Evolutionary conservation across 1,140 invertebrate species (phyloP).

Genomic region (Vanessa atalanta): DNA sequence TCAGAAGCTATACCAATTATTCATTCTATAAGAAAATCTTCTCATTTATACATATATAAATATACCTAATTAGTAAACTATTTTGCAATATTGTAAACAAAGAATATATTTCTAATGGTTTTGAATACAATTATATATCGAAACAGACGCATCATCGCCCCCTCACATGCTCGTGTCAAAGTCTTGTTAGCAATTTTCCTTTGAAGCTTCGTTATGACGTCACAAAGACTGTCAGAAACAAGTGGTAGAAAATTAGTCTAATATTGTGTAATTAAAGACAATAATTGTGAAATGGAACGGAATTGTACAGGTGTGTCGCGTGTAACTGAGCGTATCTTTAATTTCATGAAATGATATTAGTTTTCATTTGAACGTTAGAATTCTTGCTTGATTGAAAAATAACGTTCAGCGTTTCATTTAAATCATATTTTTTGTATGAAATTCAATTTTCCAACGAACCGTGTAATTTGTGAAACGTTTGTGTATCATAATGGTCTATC

Average conservation of each 20-base stretch:
- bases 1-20: too few species aligned
- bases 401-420: neutral
- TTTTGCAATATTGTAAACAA: too few species aligned
- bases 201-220: conserved; percentile 49
- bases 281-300: conserved; percentile 35
- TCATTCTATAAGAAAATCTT: too few species aligned
- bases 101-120: too few species aligned
- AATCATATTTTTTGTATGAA: neutral
- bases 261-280: conserved; percentile 48
- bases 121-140: conserved; percentile 34
- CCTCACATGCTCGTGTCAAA: conserved; percentile 37
- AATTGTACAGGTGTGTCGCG: conserved; percentile 17
- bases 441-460: neutral
- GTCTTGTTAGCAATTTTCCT: conserved; percentile 37
- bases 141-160: conserved; percentile 53
- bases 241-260: conserved; percentile 55
- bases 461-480: neutral
- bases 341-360: neutral
- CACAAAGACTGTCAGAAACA: conserved; percentile 56
- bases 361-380: neutral
- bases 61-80: too few species aligned
- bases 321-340: neutral
- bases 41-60: too few species aligned
- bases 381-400: neutral
- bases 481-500: neutral